A percentile compares a stretch with the other conserved stretches of the same genome.
These are phyloP conservation scores for Sturnira hondurensis DNA, from an alignment of 2,113 vertebrate species.

Conservation along the genomic window DNA sequence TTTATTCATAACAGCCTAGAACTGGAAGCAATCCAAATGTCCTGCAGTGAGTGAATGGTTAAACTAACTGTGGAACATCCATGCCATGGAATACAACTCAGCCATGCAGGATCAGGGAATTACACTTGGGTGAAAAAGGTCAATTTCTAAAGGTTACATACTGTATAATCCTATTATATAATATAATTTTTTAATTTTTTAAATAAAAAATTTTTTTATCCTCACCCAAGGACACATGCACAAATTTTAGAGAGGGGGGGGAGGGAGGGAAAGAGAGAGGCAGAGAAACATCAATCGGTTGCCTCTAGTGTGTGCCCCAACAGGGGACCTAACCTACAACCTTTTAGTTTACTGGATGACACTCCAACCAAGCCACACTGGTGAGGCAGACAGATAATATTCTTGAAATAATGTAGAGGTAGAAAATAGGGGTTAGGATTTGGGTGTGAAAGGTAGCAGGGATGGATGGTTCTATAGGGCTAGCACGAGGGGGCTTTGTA, in stretches of 20 bases:
- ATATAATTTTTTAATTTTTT: not conserved
- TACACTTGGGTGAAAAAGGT: not conserved
- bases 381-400: not conserved
- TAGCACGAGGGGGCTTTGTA: not conserved
- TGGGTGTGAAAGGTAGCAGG: not conserved
- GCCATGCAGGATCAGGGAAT: not conserved
- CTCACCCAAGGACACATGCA: not conserved
- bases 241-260: too few species aligned
- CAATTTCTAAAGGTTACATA: conserved; percentile 19
- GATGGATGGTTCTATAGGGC: not conserved
- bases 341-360: too few species aligned
- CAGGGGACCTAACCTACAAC: too few species aligned
- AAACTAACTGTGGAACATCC: not conserved
- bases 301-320: too few species aligned
- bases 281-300: too few species aligned
- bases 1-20: conserved; percentile 33
- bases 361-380: too few species aligned
- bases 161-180: not conserved
- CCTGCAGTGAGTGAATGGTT: not conserved
- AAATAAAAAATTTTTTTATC: not conserved
- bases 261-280: too few species aligned
- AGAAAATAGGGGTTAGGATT: not conserved
- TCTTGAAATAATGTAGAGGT: conserved; percentile 37
- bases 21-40: conserved; percentile 26
- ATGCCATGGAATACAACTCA: not conserved